These are phyloP conservation scores for Lasioglossum oenotherae DNA, from an alignment of 2,888 invertebrate species.

Conservation along the genomic window DNA sequence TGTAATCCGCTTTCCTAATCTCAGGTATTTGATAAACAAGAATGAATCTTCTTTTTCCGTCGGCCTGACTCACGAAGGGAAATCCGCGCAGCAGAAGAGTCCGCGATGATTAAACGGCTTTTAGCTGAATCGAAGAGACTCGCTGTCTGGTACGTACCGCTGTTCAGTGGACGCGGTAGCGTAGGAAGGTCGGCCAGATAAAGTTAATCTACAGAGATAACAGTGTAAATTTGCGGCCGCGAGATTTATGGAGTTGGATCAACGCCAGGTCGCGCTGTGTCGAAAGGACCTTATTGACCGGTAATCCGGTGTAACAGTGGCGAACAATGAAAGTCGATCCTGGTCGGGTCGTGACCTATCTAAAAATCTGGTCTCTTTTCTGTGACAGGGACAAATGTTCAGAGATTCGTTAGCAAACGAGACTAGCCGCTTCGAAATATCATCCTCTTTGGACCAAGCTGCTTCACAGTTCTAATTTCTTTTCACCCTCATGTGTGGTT, in stretches of 20 bases:
- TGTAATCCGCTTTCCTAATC: slow-evolving; percentile 26
- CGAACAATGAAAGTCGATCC: slow-evolving; percentile 33
- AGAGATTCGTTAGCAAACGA: slow-evolving; percentile 31
- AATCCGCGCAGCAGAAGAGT: background rate
- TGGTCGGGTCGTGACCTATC: slow-evolving; percentile 23
- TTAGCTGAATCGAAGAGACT: background rate
- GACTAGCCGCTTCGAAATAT: slow-evolving; percentile 24
- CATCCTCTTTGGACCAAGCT: slow-evolving; percentile 2
- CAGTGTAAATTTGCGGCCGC: slow-evolving; percentile 60
- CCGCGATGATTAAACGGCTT: slow-evolving; percentile 8
- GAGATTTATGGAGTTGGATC: slow-evolving; percentile 51
- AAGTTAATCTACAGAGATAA: slow-evolving; percentile 60
- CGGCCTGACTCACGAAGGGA: slow-evolving; percentile 24
- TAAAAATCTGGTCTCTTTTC: slow-evolving; percentile 25
- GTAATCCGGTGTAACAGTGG: slow-evolving; percentile 14
- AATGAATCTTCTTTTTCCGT: background rate
- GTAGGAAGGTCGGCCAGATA: slow-evolving; percentile 58
- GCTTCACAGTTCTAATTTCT: slow-evolving; percentile 23
- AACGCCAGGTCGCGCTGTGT: slow-evolving; percentile 24
- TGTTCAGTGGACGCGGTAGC: slow-evolving; percentile 28
- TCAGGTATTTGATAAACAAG: slow-evolving; percentile 3
- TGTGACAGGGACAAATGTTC: slow-evolving; percentile 23
- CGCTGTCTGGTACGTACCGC: background rate
- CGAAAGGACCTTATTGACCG: slow-evolving; percentile 21
- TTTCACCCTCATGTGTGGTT: background rate